Base-by-base conservation (phyloP, 2,888 invertebrate genomes). In the Andrena bucephala region DNA sequence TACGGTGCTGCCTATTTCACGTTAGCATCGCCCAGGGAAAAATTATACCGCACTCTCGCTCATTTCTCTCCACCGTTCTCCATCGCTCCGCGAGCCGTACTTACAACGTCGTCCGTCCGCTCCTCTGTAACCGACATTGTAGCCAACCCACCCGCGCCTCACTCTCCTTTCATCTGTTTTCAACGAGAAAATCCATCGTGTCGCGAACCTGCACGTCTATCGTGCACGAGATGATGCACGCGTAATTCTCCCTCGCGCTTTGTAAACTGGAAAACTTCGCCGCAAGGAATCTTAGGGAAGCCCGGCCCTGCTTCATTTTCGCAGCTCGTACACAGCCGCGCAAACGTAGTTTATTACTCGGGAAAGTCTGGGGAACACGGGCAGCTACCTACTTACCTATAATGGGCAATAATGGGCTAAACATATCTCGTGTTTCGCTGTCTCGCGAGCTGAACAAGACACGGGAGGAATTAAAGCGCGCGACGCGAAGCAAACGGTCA, bases 11-110 rank as follows among this genome's bases (percentile, higher is more conserved):
- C 54, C 71, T 70, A 57, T 85, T 85, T 77, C 83, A 81, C 83
- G 87, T 86, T 76, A 85, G 68, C 81, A 75, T 83, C 80, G 81
- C 69, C 77, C 27, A 42, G 79, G 82, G 81, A 86, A 84, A 87
- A 87, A 85, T 89, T 89, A 86, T 77, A 68, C 73, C 63, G 52
- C 66, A 70, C 72, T 75, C 75, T 31, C 66, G 36, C 65, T 50
- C 82, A 48, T 70, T 81, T 79, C 71, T 72, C 77, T 59, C 20
- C 31, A 63, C 20, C 57, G n/a, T 66, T 50, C 52, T 59, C 16
- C 65, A 27, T 31, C 29, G n/a, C 62, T n/a, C 16, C 66, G 31
- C 10, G 31, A 31, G 50, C 31, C 48, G 42, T 70, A 76, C 69
- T 72, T 77, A 63, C 67, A 60, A 24, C 42, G 66, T 65, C 33